Percentiles rank a stretch among this genome's conserved stretches.
phyloP scores from a whole-genome alignment of 2,113 vertebrate species.

The Malurus alboscapulatus region DNA sequence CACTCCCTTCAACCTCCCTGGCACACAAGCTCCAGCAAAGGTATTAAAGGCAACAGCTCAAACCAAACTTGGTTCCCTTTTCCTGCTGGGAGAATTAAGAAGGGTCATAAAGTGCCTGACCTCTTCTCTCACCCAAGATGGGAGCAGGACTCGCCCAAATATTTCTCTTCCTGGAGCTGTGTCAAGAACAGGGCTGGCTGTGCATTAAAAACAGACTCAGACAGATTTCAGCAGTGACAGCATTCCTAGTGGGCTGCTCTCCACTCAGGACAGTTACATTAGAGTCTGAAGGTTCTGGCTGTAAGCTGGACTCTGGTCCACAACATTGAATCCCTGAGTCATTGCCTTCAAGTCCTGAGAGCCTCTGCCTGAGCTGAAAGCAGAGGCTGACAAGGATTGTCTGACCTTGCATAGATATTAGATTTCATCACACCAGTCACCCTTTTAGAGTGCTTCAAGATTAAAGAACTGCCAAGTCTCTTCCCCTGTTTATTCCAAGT shows the following conservation, averaged over 20 bases:
- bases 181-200: background rate
- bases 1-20: background rate
- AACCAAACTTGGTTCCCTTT: background rate
- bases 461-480: constrained; percentile 39
- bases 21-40: background rate
- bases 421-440: constrained; percentile 28
- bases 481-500: background rate
- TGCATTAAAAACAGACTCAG: background rate
- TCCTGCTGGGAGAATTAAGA: background rate
- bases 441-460: background rate
- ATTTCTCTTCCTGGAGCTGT: background rate
- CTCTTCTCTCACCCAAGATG: background rate
- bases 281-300: background rate
- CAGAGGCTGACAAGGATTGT: constrained; percentile 24
- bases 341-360: background rate
- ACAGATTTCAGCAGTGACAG: background rate
- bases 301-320: background rate
- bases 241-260: background rate
- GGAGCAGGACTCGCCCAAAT: background rate
- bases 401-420: constrained; percentile 50
- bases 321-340: constrained; percentile 48
- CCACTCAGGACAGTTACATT: background rate
- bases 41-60: background rate
- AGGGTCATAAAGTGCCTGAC: background rate
- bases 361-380: constrained; percentile 4